A percentile compares a stretch with the other conserved stretches of the same genome.
These are phyloP conservation scores for Aurelia sp. DNA, from an alignment of 30 jellyfish, hydroid and myxozoan species.

Conservation along the genomic window DNA sequence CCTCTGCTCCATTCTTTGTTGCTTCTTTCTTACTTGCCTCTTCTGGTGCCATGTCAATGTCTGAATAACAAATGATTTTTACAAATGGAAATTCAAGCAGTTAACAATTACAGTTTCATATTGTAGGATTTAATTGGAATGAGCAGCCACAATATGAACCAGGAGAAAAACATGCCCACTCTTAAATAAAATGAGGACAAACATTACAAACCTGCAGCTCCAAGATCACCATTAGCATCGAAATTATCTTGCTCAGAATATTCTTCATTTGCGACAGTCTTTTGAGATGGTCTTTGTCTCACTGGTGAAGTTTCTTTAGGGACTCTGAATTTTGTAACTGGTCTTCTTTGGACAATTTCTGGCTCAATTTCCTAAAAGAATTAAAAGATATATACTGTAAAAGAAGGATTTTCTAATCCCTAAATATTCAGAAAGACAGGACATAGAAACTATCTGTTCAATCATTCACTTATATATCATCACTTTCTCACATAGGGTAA, in stretches of 20 bases:
- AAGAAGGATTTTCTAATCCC: background rate
- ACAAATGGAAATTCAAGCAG: too few species aligned
- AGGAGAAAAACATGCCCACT: too few species aligned
- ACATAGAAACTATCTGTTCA: too few species aligned
- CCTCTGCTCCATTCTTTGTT: background rate
- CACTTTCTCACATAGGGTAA: background rate
- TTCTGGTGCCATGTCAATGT: background rate
- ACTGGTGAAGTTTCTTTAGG: slow-evolving; percentile 26
- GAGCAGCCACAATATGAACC: too few species aligned
- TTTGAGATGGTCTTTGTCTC: background rate
- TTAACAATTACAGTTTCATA: too few species aligned
- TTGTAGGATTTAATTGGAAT: too few species aligned
- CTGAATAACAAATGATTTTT: background rate
- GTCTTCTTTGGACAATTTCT: slow-evolving; percentile 1
- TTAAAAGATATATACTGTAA: background rate
- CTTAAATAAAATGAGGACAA: background rate
- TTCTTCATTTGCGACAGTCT: background rate
- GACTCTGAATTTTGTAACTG: slow-evolving; percentile 30
- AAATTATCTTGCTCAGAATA: background rate
- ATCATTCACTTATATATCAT: too few species aligned
- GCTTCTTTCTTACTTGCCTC: background rate
- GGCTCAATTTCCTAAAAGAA: slow-evolving; percentile 11
- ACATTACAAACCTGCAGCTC: background rate
- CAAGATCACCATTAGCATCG: background rate
- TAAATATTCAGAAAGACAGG: too few species aligned